A percentile compares a stretch with the other conserved stretches of the same genome.
Conservation (phyloP, 2,797 vertebrate genomes). For the Centropyge bicolor region DNA sequence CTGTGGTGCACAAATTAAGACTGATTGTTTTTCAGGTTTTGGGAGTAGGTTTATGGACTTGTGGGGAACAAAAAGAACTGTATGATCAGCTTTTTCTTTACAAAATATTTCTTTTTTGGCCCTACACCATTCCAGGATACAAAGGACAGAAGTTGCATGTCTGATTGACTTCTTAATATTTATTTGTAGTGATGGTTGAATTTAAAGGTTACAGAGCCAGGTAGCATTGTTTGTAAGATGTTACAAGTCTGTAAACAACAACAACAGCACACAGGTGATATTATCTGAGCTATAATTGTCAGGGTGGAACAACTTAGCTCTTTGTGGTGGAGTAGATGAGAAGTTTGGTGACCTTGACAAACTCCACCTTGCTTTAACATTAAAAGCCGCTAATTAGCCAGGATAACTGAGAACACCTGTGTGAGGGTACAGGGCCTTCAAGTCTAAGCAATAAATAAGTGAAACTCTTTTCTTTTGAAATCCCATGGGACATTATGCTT, state of each 20-base stretch:
- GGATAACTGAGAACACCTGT: slow-evolving; percentile 11
- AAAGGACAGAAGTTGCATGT: slow-evolving; percentile 4
- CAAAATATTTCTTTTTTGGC: neutral
- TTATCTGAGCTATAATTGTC: neutral
- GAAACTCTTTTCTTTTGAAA: neutral
- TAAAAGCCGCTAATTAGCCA: neutral
- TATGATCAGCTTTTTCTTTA: neutral
- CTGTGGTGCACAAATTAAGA: neutral
- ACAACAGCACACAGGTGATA: neutral
- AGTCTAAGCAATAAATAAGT: slow-evolving; percentile 75
- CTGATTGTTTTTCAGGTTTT: neutral
- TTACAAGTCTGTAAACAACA: slow-evolving; percentile 10
- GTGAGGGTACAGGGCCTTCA: slow-evolving; percentile 10
- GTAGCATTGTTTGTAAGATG: neutral
- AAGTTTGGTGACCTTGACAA: neutral
- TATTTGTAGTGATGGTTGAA: slow-evolving; percentile 42
- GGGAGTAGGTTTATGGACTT: neutral
- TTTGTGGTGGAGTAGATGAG: neutral
- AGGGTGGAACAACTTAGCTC: neutral
- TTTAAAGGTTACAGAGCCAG: slow-evolving; percentile 31
- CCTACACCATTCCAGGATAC: neutral
- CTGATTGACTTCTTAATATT: slow-evolving; percentile 27
- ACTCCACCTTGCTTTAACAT: neutral
- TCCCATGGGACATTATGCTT: neutral
- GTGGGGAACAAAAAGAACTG: slow-evolving; percentile 14